Conservation (phyloP, 2,113 vertebrate species). For the Labeo catla region DNA sequence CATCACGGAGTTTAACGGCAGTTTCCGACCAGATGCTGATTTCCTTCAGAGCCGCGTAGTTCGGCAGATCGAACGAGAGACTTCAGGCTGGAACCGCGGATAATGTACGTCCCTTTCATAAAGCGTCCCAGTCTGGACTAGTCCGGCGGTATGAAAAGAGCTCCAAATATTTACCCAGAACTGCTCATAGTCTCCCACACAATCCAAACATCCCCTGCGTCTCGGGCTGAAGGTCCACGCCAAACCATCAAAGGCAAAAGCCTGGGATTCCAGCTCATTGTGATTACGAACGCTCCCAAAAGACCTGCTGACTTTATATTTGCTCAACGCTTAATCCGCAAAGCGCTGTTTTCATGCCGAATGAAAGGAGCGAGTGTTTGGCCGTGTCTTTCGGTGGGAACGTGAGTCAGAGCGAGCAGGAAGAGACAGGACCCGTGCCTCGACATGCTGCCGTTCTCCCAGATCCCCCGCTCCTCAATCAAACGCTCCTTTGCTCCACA, state of each 20-base stretch:
- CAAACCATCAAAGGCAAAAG: slow-evolving; percentile 29
- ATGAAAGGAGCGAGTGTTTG: slow-evolving; percentile 49
- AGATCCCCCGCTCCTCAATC: slow-evolving; percentile 70
- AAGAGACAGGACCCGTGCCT: slow-evolving; percentile 65
- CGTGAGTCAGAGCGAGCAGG: slow-evolving; percentile 45
- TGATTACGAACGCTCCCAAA: slow-evolving; percentile 38
- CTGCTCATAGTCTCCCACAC: slow-evolving; percentile 46
- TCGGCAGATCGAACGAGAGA: background rate
- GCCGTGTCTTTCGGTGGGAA: slow-evolving; percentile 55
- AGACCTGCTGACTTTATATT: slow-evolving; percentile 6
- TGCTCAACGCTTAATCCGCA: slow-evolving; percentile 36
- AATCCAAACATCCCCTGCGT: slow-evolving; percentile 57
- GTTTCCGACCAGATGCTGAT: background rate
- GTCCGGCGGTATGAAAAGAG: slow-evolving; percentile 48
- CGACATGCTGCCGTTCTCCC: slow-evolving; percentile 68
- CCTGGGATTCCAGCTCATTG: slow-evolving; percentile 30
- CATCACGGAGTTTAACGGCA: background rate
- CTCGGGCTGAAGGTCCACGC: slow-evolving; percentile 37
- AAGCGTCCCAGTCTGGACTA: slow-evolving; percentile 10
- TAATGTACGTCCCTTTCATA: background rate
- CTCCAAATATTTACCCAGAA: slow-evolving; percentile 57
- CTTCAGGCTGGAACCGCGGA: background rate
- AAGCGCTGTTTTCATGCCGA: slow-evolving; percentile 21
- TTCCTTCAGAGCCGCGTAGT: background rate
- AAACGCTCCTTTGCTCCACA: slow-evolving; percentile 61